These are phyloP conservation scores for Diadophis punctatus DNA, from an alignment of 2,113 vertebrate genomes.

Conservation along the genomic window DNA sequence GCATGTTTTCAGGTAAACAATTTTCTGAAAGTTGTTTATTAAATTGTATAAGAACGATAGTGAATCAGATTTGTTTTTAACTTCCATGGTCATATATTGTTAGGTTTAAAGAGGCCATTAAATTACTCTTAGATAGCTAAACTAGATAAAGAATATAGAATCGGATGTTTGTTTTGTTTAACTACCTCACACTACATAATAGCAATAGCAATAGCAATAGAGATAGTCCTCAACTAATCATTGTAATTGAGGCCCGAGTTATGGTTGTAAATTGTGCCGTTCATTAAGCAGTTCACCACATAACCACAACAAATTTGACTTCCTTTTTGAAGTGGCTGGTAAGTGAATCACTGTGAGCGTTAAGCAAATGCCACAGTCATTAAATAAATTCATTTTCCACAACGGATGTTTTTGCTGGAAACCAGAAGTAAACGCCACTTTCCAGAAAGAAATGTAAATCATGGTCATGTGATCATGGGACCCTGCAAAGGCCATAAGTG, in stretches of 20 bases:
- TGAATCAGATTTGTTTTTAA: background rate
- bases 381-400: background rate
- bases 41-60: background rate
- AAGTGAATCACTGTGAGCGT: background rate
- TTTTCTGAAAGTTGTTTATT: background rate
- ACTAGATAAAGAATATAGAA: background rate
- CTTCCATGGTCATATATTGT: background rate
- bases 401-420: background rate
- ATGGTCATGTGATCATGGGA: background rate
- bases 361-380: background rate
- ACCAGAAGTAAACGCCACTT: background rate
- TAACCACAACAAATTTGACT: background rate
- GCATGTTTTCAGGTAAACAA: slow-evolving; percentile 83
- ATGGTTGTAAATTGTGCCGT: background rate
- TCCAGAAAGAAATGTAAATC: background rate
- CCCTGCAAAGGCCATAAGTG: background rate
- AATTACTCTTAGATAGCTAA: background rate
- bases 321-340: background rate
- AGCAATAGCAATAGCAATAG: background rate
- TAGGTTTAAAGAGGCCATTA: background rate
- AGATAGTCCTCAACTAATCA: background rate
- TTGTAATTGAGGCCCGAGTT: background rate
- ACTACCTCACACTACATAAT: background rate
- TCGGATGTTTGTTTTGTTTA: background rate
- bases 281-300: background rate